These are phyloP conservation scores for Lacerta agilis DNA, from an alignment of 2,797 vertebrate species.

Conservation along the genomic window DNA sequence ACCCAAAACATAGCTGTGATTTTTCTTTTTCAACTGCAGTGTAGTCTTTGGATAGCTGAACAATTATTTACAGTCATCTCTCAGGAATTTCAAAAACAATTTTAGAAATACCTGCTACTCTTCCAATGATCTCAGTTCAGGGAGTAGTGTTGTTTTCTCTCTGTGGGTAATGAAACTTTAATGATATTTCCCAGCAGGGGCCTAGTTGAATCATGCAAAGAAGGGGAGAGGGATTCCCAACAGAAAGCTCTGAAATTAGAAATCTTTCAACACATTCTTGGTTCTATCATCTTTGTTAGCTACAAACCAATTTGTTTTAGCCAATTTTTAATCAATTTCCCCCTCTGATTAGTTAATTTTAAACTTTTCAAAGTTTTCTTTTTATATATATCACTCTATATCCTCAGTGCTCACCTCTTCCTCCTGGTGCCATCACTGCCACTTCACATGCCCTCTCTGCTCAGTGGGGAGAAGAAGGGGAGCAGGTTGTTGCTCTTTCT, in stretches of 20 bases:
- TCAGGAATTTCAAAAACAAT: constrained; percentile 63
- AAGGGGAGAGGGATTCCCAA: constrained; percentile 67
- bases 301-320: constrained; percentile 27
- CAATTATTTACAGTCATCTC: constrained; percentile 54
- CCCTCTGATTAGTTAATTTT: constrained; percentile 46
- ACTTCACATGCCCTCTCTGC: background rate
- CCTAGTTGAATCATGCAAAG: constrained; percentile 67
- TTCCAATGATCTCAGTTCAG: constrained; percentile 70
- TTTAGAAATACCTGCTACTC: constrained; percentile 68
- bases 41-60: constrained; percentile 50
- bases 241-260: constrained; percentile 66
- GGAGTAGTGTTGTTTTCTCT: constrained; percentile 66
- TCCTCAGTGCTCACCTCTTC: background rate
- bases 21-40: constrained; percentile 33
- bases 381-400: constrained; percentile 36
- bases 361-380: constrained; percentile 33
- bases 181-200: constrained; percentile 74
- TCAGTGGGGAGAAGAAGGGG: background rate
- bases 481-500: background rate
- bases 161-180: constrained; percentile 72
- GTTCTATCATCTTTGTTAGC: constrained; percentile 56
- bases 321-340: constrained; percentile 30
- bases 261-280: constrained; percentile 64
- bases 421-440: background rate
- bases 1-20: background rate